Percentiles rank a stretch among this genome's conserved stretches.
phyloP scores from a whole-genome alignment of 2,888 invertebrate species.

The Emmelina monodactyla region DNA sequence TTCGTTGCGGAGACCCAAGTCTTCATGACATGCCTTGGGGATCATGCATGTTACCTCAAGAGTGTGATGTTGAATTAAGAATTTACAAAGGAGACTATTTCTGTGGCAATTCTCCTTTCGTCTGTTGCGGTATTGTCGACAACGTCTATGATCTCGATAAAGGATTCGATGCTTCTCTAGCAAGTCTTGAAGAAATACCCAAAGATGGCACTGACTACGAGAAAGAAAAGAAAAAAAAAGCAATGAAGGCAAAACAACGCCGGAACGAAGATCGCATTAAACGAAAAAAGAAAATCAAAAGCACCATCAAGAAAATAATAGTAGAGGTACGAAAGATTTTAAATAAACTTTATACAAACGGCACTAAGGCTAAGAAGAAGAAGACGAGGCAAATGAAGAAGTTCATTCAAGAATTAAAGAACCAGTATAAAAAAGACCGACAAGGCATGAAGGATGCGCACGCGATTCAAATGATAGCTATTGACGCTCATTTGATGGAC shows the following conservation, averaged over 20 bases:
- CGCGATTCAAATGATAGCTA: conserved; percentile 26
- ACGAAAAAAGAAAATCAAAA: conserved; percentile 28
- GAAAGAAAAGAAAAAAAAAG: conserved; percentile 20
- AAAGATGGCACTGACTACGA: conserved; percentile 33
- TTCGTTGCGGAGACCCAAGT: conserved; percentile 47
- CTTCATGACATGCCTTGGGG: conserved; percentile 55
- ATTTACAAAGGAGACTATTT: conserved; percentile 44
- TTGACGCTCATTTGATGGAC: conserved; percentile 27
- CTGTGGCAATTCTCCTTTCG: conserved; percentile 39
- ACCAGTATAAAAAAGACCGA: conserved; percentile 36
- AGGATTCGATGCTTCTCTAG: conserved; percentile 44
- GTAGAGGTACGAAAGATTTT: conserved; percentile 36
- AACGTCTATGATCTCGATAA: conserved; percentile 44
- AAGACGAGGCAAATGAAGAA: conserved; percentile 43
- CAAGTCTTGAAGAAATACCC: conserved; percentile 27
- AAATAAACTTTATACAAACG: conserved; percentile 32
- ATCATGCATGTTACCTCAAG: conserved; percentile 35
- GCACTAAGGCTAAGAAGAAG: conserved; percentile 28
- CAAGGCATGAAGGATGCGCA: conserved; percentile 35
- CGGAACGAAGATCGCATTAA: conserved; percentile 23
- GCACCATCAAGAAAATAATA: conserved; percentile 31
- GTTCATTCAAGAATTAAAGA: conserved; percentile 37
- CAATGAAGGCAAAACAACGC: conserved; percentile 18
- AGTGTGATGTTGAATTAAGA: conserved; percentile 44
- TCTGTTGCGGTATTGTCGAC: conserved; percentile 39